Evolutionary conservation across 1,140 invertebrate species (phyloP).

Genomic region (Parasteatoda tepidariorum): DNA sequence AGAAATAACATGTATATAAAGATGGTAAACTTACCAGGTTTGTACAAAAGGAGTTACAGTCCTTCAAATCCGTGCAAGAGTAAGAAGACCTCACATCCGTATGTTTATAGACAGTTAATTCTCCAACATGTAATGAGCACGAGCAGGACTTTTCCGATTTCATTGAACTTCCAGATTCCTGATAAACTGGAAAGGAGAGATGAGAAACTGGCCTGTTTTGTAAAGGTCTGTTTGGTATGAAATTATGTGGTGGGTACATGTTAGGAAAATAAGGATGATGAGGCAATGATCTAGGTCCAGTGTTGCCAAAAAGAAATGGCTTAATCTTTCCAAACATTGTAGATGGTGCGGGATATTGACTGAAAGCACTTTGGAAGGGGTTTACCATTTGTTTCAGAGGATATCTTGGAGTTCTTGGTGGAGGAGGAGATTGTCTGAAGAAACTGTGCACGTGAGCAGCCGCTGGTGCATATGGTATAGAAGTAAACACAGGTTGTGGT

Average conservation of each 20-base stretch:
- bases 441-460: conserved; percentile 16
- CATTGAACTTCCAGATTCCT: neutral
- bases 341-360: conserved; percentile 5
- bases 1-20: too few relatives aligned
- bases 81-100: conserved; percentile 53
- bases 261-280: conserved; percentile 48
- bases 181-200: neutral
- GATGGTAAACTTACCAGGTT: conserved; percentile 53
- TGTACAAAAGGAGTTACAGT: conserved; percentile 56
- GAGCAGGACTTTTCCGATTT: conserved; percentile 36
- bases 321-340: conserved; percentile 41
- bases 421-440: neutral
- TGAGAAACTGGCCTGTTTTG: conserved; percentile 32
- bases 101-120: conserved; percentile 51
- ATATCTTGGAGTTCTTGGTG: conserved; percentile 14
- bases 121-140: conserved; percentile 46
- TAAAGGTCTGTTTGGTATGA: conserved; percentile 29
- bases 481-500: conserved; percentile 7
- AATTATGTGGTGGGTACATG: conserved; percentile 34
- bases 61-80: conserved; percentile 32
- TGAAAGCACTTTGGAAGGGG: conserved; percentile 1
- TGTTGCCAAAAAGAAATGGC: conserved; percentile 31
- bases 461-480: conserved; percentile 6
- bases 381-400: conserved; percentile 24
- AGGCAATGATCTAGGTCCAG: conserved; percentile 18